Base-by-base conservation (phyloP, 2,797 vertebrate genomes). In the Strix occidentalis region DNA sequence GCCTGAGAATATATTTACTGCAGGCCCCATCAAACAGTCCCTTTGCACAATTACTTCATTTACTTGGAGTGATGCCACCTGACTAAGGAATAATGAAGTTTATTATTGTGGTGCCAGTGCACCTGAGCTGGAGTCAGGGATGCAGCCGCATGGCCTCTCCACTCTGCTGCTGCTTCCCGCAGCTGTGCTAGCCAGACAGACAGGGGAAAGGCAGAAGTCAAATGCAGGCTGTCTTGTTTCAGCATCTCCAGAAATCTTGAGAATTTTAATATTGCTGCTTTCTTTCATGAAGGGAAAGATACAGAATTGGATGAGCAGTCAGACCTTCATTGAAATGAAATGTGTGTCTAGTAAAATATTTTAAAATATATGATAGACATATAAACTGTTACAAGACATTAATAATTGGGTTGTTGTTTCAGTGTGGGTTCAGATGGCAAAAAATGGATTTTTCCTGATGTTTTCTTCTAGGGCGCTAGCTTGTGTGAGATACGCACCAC, bases 121-220 rank as follows among this genome's bases (percentile, higher is more conserved):
- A 83, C 79, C 70, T 50, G 72, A 84, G 68, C 29, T 57, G 74
- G 12, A 85, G 60, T 10, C 35, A 54, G 45, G 12, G 66, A 3
- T 18, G 53, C 29, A 68, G 61, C 48, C 8, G 2, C 1, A 3
- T 1, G 6, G 65, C 11, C 20, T 29, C 43, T 66, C 26, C 5
- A 11, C n/a, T n/a, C 37, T 45, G 31, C 48, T 1, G 4, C 13
- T 19, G 25, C 17, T 85, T 25, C 29, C 29, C 1, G 2, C 31
- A 37, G 26, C 50, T 1, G 0, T 13, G 20, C 50, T 29, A n/a
- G n/a, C 15, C 3, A 1, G 25, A 13, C 1, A 35, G 33, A 28
- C 5, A 2, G 20, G 25, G 39, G 16, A n/a, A n/a, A 61, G 35
- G 8, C 25, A 80, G 33, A 26, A 41, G 2, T 19, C 28, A 57